Evolutionary conservation across 2,797 vertebrate genomes (phyloP).

Genomic region (Loriculus beryllinus): DNA sequence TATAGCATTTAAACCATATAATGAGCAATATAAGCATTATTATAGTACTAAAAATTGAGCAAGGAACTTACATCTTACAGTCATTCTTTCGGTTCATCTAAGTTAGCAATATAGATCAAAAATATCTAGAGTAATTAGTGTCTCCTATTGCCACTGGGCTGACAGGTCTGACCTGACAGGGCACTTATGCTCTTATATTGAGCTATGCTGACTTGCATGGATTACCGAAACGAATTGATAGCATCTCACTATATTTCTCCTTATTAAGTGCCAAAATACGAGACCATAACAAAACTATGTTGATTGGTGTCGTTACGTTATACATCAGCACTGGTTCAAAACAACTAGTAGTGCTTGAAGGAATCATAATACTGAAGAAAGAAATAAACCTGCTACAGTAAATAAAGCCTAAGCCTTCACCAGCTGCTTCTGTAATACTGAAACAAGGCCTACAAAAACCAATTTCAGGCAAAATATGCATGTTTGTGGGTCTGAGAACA

Average conservation of each 20-base stretch:
- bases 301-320: neutral
- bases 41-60: neutral
- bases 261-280: neutral
- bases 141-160: neutral
- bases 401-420: neutral
- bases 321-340: neutral
- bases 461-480: neutral
- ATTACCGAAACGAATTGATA: neutral
- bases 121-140: neutral
- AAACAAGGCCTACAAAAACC: neutral
- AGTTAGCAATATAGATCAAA: neutral
- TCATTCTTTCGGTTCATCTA: neutral
- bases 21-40: neutral
- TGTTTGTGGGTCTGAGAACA: neutral
- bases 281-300: neutral
- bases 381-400: neutral
- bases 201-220: neutral
- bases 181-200: neutral
- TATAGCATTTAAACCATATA: neutral
- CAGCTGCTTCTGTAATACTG: neutral
- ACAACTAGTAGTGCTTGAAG: neutral
- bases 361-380: neutral
- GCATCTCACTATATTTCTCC: neutral
- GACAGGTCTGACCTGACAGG: neutral
- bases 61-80: neutral